Evolutionary conservation across 2,888 invertebrate species (phyloP), one percentile per base, ranked within the genome.

Genomic region (Agrotis ipsilon): DNA sequence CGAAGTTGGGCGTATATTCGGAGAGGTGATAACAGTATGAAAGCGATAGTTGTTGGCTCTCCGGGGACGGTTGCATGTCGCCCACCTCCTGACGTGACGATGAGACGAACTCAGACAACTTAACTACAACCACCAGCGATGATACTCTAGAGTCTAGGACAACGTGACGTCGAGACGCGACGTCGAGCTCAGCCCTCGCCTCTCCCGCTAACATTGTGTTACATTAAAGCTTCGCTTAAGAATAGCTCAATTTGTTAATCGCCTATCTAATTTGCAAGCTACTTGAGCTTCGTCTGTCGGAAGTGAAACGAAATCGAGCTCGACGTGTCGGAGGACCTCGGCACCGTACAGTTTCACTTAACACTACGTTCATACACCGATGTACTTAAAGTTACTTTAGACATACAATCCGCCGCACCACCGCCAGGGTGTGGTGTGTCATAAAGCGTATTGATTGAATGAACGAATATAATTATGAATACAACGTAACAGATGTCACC

Each of bases 211-310:
- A 91, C 88, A 89, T 71, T 91, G 86, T 88, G 92, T 89, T 89
- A 92, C 90, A 91, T 95, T 94, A 94, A 94, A 95, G 95, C 95
- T 93, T 94, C 91, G 92, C 93, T 93, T 92, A 93, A 88, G 90
- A 91, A 92, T 91, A 91, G 93, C 93, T 93, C 93, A 96, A 96
- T 96, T 96, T 94, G 94, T 95, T 95, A 95, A 93, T 94, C 92
- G 93, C 94, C 96, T 96, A 96, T 96, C 96, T 96, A 96, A 94
- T 88, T 91, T 90, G 92, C 92, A 92, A 93, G 93, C 94, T 92
- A 93, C 90, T 91, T 89, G 93, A 93, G 92, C 92, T 87, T 86
- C 88, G 87, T 85, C 87, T 88, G 88, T 86, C 86, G 86, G 88
- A 88, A 82, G 87, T 88, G 86, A 86, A 87, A 87, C 88, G 88